Base-by-base conservation (phyloP, 2,113 vertebrate species). In the Sander vitreus region DNA sequence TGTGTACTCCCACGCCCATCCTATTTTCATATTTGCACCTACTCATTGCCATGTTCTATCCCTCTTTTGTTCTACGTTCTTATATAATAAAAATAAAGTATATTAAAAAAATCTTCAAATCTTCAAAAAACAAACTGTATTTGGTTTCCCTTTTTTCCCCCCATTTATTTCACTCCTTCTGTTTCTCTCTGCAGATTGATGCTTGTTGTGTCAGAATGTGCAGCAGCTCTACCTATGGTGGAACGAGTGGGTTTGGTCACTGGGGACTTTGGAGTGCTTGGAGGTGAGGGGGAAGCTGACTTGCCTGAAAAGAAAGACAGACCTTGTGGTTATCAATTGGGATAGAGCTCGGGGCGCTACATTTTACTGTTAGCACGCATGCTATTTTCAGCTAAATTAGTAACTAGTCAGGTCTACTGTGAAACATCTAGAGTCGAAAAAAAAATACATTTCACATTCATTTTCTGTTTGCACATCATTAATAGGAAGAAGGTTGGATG, bases 231-330 rank as follows among this genome's bases (percentile, higher is more conserved):
- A 95, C 88, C 93, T 93, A 95, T 30, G 85, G 88, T 94, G 85
- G 89, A 94, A 74, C 93, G 90, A 84, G 94, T 94, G 92, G 90
- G 76, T 92, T 93, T 94, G 91, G 94, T 94, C 95, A 92, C 6
- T 19, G 89, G 90, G 89, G 88, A 84, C 79, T 65, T 86, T 84
- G 84, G 71, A 83, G 89, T 92, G 93, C 88, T 77, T 94, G 95
- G 74, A 93, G 92, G 86, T 92, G 84, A 91, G 92, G 90, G 93
- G 92, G 85, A 85, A 89, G 89, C 85, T 83, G 85, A 93, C 86
- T 93, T 84, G 83, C 94, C 96, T 97, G 95, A 84, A 96, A 95
- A 92, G 90, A 88, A 91, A 96, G 74, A 96, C 88, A 95, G 9
- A 93, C 54, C 84, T 89, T 84, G 66, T 84, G 80, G 78, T 93